Conservation (phyloP, 2,888 invertebrate genomes). For the Athalia circularis region DNA sequence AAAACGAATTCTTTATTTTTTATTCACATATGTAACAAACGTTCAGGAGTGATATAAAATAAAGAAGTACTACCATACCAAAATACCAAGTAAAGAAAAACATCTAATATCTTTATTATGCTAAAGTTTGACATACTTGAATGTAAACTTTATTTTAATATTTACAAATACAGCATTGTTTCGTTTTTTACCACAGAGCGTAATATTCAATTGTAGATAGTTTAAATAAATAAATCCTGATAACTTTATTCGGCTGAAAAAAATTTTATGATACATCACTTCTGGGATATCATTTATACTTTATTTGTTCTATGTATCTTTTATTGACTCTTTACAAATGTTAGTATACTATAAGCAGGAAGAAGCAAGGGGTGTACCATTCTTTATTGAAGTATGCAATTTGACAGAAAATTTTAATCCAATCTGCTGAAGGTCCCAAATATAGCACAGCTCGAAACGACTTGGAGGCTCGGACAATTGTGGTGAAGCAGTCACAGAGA, state of each 20-base stretch:
- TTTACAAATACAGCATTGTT: constrained; percentile 41
- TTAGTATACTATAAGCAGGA: constrained; percentile 40
- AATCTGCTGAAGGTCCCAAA: constrained; percentile 46
- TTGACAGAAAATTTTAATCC: constrained; percentile 36
- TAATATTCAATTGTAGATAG: constrained; percentile 26
- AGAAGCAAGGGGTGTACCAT: constrained; percentile 47
- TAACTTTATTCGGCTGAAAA: constrained; percentile 43
- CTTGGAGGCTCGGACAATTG: constrained; percentile 43
- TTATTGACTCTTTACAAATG: constrained; percentile 41
- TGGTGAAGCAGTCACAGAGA: constrained; percentile 45
- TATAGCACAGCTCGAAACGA: constrained; percentile 47
- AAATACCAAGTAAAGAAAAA: constrained; percentile 23
- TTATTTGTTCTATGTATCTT: constrained; percentile 38
- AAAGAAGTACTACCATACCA: constrained; percentile 53
- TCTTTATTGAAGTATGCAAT: constrained; percentile 51
- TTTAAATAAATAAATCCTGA: constrained; percentile 28
- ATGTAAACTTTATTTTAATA: constrained; percentile 35
- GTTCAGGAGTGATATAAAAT: constrained; percentile 55
- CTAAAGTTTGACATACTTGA: constrained; percentile 33
- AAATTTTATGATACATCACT: constrained; percentile 30
- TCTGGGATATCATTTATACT: constrained; percentile 43
- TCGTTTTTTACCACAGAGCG: constrained; percentile 33
- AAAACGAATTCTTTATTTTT: constrained; percentile 71
- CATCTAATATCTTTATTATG: constrained; percentile 31
- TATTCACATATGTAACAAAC: constrained; percentile 54